These are phyloP conservation scores for Lichenostomus cassidix DNA, from an alignment of 2,113 vertebrate species.

Conservation along the genomic window DNA sequence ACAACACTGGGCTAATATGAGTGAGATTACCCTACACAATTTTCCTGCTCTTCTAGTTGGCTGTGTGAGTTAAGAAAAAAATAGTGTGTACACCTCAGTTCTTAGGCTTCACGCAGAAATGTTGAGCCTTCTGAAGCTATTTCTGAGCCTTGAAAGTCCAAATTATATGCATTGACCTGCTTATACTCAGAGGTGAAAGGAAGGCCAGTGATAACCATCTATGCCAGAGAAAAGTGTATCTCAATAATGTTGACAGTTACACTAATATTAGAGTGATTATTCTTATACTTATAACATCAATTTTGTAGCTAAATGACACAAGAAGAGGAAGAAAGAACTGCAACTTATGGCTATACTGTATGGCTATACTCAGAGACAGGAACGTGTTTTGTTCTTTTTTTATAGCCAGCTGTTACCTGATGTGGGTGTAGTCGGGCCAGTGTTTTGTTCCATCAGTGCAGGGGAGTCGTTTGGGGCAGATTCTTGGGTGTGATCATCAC, in stretches of 20 bases:
- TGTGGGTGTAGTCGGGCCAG: neutral
- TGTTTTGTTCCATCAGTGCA: accelerated
- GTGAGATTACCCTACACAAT: neutral
- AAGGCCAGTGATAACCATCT: neutral
- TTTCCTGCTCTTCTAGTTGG: neutral
- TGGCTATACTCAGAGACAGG: neutral
- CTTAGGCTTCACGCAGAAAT: neutral
- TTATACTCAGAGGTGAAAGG: neutral
- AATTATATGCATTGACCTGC: neutral
- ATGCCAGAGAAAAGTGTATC: neutral
- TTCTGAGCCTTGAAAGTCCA: neutral
- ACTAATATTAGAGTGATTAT: neutral
- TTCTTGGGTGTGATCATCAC: neutral
- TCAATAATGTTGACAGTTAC: neutral
- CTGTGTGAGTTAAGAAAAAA: neutral
- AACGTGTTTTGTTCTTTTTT: neutral
- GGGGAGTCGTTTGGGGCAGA: accelerated
- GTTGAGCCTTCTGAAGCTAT: neutral
- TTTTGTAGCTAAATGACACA: neutral
- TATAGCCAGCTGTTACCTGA: constrained; percentile 40
- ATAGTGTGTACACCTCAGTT: neutral
- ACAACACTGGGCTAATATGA: neutral
- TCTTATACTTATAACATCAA: neutral
- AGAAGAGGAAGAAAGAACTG: neutral
- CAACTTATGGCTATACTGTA: neutral